Evolutionary conservation across 2,888 invertebrate genomes (phyloP).

Genomic region (Nemurella pictetii): DNA sequence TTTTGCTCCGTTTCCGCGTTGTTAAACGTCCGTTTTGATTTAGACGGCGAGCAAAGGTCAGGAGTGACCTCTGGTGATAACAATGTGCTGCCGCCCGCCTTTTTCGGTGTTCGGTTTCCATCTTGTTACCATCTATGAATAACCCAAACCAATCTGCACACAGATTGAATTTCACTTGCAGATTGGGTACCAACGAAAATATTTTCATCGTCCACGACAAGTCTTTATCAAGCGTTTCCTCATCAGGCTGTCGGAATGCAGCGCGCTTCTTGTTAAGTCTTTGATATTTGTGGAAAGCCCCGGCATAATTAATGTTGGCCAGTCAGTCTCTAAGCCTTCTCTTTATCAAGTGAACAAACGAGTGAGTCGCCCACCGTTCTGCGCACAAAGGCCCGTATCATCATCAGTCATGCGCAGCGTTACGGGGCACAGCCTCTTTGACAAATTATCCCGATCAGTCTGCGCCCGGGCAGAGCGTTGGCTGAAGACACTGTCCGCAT

Average conservation of each 20-base stretch:
- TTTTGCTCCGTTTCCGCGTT: background rate
- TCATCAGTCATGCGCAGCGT: background rate
- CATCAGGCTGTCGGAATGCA: background rate
- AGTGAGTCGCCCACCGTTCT: background rate
- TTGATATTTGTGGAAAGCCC: conserved; percentile 17
- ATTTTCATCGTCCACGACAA: background rate
- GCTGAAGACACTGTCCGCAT: background rate
- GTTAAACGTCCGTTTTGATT: background rate
- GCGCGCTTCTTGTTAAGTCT: background rate
- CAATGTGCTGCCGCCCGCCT: background rate
- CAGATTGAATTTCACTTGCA: background rate
- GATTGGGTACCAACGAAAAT: background rate
- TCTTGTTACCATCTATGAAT: background rate
- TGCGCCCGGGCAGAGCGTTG: background rate
- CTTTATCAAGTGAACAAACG: background rate
- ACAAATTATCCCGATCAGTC: background rate
- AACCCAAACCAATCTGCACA: background rate
- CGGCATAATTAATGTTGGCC: background rate
- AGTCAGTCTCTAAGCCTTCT: conserved; percentile 5
- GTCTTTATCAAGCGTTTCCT: background rate
- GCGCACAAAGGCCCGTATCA: background rate
- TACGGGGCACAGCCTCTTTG: background rate
- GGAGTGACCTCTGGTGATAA: background rate
- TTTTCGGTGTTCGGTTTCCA: background rate
- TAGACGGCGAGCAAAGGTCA: background rate